Percentiles rank a stretch among this genome's conserved stretches.
phyloP scores from a whole-genome alignment of 2,888 invertebrate genomes.

The Dasypogon diadema region DNA sequence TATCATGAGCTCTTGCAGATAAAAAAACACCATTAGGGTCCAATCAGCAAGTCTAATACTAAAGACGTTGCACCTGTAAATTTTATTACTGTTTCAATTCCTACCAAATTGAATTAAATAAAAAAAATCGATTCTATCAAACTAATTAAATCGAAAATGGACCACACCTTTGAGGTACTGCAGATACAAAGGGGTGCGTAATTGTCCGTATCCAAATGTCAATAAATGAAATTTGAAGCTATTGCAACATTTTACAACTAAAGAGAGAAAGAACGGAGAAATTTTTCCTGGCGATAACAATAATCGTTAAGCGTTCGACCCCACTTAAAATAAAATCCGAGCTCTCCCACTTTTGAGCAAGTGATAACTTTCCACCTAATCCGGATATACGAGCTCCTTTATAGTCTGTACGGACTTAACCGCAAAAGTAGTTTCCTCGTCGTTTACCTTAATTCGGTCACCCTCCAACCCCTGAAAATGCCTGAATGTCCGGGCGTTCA shows the following conservation, averaged over 20 bases:
- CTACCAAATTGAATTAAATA: no score
- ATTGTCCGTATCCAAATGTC: not conserved
- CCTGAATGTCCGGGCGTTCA: no score
- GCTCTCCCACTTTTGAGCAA: constrained; percentile 46
- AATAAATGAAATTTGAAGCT: not conserved
- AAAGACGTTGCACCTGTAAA: no score
- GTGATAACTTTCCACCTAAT: constrained; percentile 49
- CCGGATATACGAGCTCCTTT: constrained; percentile 50
- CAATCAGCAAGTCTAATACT: no score
- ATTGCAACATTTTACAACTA: not conserved
- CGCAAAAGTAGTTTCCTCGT: constrained; percentile 49
- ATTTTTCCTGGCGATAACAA: constrained; percentile 28
- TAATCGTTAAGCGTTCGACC: constrained; percentile 46
- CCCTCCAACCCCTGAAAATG: not conserved
- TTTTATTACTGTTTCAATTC: no score
- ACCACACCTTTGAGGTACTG: no score
- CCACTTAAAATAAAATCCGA: constrained; percentile 44
- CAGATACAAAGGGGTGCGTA: not conserved
- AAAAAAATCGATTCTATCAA: no score
- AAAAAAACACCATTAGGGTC: no score
- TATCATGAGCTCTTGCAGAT: no score
- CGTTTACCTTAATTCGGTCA: constrained; percentile 52
- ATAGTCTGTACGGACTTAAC: constrained; percentile 47
- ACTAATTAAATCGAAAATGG: no score
- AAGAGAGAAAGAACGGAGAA: constrained; percentile 19